Conservation (phyloP, 2,113 vertebrate genomes). For the Martes martes region DNA sequence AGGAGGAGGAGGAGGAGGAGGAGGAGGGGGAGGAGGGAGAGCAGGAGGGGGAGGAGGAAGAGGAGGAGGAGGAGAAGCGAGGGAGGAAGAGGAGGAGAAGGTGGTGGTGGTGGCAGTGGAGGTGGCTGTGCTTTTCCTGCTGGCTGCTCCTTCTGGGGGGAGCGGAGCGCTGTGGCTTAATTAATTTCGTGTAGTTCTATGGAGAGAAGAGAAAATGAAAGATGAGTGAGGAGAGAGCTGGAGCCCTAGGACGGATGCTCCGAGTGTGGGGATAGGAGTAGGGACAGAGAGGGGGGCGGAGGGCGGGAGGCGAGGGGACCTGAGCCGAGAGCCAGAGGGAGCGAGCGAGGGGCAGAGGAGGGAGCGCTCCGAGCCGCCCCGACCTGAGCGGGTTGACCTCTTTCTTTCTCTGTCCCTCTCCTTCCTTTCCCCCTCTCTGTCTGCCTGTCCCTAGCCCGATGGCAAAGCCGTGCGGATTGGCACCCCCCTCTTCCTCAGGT, state of each 20-base stretch:
- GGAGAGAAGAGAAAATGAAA: slow-evolving; percentile 71
- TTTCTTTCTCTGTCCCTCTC: slow-evolving; percentile 78
- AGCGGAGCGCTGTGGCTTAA: slow-evolving; percentile 80
- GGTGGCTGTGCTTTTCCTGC: slow-evolving; percentile 79
- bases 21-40: neutral
- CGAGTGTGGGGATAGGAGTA: slow-evolving; percentile 82
- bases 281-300: slow-evolving; percentile 75
- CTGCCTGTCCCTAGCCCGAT: slow-evolving; percentile 72
- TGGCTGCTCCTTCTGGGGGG: slow-evolving; percentile 77
- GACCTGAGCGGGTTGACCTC: slow-evolving; percentile 84
- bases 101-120: slow-evolving; percentile 66
- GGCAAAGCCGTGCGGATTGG: slow-evolving; percentile 76
- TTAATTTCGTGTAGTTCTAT: slow-evolving; percentile 84
- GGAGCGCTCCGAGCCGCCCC: slow-evolving; percentile 78
- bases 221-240: slow-evolving; percentile 88
- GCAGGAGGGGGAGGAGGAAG: slow-evolving; percentile 7
- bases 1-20: neutral
- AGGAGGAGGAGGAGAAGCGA: slow-evolving; percentile 76
- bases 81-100: slow-evolving; percentile 75
- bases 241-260: slow-evolving; percentile 80
- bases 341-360: slow-evolving; percentile 75
- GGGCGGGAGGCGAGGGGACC: slow-evolving; percentile 73
- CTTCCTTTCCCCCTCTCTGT: slow-evolving; percentile 39
- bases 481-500: slow-evolving; percentile 75
- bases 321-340: slow-evolving; percentile 71